These are phyloP conservation scores for Scylla paramamosain DNA, from an alignment of 1,140 invertebrate species.

Conservation along the genomic window DNA sequence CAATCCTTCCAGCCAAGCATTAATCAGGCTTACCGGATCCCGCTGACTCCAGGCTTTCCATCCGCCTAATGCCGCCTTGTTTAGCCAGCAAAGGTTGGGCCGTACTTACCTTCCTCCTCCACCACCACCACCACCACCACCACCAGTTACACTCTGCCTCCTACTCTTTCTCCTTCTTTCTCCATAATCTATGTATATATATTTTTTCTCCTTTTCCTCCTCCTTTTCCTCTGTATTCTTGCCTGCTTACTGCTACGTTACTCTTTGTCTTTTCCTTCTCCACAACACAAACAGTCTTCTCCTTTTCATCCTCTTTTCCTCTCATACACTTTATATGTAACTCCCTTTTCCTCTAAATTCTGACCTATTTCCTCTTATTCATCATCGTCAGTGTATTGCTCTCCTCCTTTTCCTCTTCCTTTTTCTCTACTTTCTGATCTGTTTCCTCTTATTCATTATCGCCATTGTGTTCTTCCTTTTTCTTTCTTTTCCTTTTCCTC, in stretches of 20 bases:
- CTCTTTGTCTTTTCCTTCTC: too few relatives aligned
- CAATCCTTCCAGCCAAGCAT: slow-evolving; percentile 45
- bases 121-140: not conserved
- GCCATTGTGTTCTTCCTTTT: not conserved
- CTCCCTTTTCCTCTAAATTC: not conserved
- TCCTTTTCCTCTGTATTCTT: not conserved
- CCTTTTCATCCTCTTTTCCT: not conserved
- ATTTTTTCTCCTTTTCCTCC: not conserved
- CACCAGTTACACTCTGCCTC: not conserved
- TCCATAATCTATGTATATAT: too few relatives aligned
- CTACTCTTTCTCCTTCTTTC: not conserved
- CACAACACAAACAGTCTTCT: too few relatives aligned
- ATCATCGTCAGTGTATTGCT: not conserved
- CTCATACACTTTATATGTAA: too few relatives aligned
- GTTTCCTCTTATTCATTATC: not conserved
- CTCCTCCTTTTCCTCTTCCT: not conserved
- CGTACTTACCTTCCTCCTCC: not conserved
- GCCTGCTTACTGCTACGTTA: too few relatives aligned
- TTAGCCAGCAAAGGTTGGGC: slow-evolving; percentile 39
- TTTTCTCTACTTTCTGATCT: not conserved
- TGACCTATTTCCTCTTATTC: too few relatives aligned
- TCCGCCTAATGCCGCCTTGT: slow-evolving; percentile 54
- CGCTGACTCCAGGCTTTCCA: not conserved
- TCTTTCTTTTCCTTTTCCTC: not conserved
- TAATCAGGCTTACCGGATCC: slow-evolving; percentile 64